phyloP scores from a whole-genome alignment of 2,797 vertebrate species.

The Xenentodon cancila region DNA sequence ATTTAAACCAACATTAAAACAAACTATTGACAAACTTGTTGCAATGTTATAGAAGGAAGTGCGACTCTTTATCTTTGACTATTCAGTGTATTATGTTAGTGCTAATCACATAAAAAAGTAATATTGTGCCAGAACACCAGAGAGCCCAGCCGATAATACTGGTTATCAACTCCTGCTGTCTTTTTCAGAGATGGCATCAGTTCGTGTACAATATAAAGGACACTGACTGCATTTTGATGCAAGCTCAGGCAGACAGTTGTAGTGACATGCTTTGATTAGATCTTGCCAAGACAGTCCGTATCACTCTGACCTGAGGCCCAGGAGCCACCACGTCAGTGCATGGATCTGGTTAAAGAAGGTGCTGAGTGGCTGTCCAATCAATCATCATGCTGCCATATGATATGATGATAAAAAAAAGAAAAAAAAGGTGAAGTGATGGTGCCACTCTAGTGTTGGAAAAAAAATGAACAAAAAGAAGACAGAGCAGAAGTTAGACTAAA shows the following conservation, averaged over 20 bases:
- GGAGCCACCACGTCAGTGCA: not conserved
- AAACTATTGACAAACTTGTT: no score
- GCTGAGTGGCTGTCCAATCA: not conserved
- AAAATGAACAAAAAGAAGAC: not conserved
- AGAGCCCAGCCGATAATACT: not conserved
- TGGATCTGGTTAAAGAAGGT: not conserved
- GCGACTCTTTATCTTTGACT: no score
- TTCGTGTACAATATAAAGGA: not conserved
- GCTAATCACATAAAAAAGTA: not conserved
- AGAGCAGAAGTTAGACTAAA: not conserved
- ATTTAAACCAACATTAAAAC: no score
- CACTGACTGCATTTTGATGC: slow-evolving; percentile 1
- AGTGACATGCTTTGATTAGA: slow-evolving; percentile 2
- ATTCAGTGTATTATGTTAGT: no score
- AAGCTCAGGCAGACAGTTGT: slow-evolving; percentile 2
- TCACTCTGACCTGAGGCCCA: not conserved
- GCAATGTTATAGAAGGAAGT: no score
- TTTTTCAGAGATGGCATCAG: slow-evolving; percentile 3
- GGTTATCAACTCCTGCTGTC: not conserved
- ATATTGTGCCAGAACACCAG: not conserved
- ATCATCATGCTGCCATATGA: not conserved
- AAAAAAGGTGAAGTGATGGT: not conserved
- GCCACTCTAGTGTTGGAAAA: not conserved
- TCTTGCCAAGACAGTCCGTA: slow-evolving; percentile 5
- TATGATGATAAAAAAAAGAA: not conserved